Conservation (phyloP, 1,140 invertebrate genomes). For the Dermatophagoides farinae region DNA sequence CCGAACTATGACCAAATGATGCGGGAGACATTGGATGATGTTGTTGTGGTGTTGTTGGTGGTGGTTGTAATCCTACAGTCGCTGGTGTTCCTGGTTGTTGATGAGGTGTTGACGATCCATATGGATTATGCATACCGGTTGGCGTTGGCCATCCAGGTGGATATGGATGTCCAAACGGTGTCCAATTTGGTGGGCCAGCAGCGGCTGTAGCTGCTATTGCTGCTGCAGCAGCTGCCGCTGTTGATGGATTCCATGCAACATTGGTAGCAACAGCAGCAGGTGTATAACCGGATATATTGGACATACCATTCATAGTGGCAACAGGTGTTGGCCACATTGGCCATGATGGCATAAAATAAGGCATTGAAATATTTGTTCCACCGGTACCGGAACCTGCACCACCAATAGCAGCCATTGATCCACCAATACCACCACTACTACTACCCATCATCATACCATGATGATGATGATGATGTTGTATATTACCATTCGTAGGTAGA, state of each 20-base stretch:
- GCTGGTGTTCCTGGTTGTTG: background rate
- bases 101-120: too few relatives aligned
- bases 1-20: background rate
- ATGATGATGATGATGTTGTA: background rate
- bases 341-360: background rate
- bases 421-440: background rate
- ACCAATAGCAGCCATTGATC: too few relatives aligned
- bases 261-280: background rate
- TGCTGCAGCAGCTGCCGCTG: background rate
- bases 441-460: too few relatives aligned
- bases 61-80: background rate
- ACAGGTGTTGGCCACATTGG: background rate
- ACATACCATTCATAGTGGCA: too few relatives aligned
- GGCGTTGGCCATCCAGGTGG: conserved; percentile 5
- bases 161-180: background rate
- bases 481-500: background rate
- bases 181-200: background rate
- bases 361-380: background rate
- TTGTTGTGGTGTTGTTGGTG: background rate
- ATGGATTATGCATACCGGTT: too few relatives aligned
- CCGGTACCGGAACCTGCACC: background rate
- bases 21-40: background rate
- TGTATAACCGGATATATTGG: too few relatives aligned
- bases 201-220: conserved; percentile 5
- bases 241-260: background rate